A percentile compares a stretch with the other conserved stretches of the same genome.
phyloP scores from a whole-genome alignment of 2,113 vertebrate species.

The Pandion haliaetus region DNA sequence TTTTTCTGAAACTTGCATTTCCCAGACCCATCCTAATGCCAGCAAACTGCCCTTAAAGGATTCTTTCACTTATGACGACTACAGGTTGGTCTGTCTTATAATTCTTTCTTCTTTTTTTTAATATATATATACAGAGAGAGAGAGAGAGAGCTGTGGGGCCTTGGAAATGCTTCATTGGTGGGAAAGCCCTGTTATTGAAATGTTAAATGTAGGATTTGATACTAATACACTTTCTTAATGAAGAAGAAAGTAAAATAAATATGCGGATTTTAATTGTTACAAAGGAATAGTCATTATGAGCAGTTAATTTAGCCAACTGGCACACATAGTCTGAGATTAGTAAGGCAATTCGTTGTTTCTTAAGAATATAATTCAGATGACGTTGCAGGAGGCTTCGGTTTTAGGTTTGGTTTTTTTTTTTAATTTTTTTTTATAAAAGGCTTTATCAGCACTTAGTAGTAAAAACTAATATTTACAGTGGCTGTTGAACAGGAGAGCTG shows the following conservation, averaged over 20 bases:
- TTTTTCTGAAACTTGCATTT: conserved; percentile 68
- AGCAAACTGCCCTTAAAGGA: conserved; percentile 97
- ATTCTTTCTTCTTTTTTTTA: background rate
- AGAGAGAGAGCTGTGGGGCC: background rate
- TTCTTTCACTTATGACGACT: conserved; percentile 97
- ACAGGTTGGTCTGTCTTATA: conserved; percentile 86
- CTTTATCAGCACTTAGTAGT: background rate
- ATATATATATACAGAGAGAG: background rate
- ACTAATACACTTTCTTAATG: background rate
- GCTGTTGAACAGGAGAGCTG: background rate
- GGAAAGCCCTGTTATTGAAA: background rate
- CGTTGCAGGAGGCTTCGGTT: background rate
- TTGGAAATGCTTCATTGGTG: background rate
- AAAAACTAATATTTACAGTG: background rate
- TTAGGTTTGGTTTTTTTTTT: background rate
- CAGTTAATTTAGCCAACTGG: background rate
- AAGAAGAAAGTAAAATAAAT: background rate
- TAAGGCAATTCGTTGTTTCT: background rate
- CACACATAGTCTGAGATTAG: background rate
- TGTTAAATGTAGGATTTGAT: background rate
- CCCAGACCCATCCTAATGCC: conserved; percentile 94
- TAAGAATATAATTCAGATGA: background rate
- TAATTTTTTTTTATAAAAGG: background rate
- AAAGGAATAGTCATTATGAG: background rate
- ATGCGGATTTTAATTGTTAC: background rate